Conservation (phyloP, 1,140 invertebrate genomes). For the Drosophila seguyi region DNA sequence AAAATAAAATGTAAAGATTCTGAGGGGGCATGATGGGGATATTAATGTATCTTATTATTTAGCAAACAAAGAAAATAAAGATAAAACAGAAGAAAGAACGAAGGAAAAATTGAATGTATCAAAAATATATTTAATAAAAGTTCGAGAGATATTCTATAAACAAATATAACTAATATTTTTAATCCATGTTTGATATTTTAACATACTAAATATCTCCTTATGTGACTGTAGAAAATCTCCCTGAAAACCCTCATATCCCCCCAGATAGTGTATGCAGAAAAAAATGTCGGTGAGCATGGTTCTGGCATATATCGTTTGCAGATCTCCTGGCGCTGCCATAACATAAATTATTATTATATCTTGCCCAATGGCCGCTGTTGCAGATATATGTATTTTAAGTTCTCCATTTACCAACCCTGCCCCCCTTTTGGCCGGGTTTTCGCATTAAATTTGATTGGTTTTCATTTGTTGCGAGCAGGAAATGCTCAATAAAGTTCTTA, state of each 20-base stretch:
- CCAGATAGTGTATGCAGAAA: slow-evolving; percentile 6
- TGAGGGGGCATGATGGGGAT: no score
- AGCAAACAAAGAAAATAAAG: no score
- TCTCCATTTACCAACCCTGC: slow-evolving; percentile 27
- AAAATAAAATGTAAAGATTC: not conserved
- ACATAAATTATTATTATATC: slow-evolving; percentile 80
- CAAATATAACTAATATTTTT: no score
- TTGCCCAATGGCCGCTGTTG: slow-evolving; percentile 46
- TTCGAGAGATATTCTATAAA: not conserved
- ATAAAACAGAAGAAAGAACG: no score
- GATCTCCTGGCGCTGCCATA: slow-evolving; percentile 66
- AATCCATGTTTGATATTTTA: not conserved
- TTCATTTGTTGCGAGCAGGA: slow-evolving; percentile 56
- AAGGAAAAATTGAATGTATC: no score
- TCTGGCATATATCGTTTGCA: slow-evolving; percentile 69
- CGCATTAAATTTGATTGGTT: slow-evolving; percentile 68
- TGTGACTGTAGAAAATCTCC: not conserved
- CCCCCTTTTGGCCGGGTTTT: not conserved
- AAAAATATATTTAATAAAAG: no score
- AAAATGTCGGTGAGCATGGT: slow-evolving; percentile 12
- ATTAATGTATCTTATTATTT: not conserved
- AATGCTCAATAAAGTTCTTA: slow-evolving; percentile 63
- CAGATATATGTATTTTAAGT: slow-evolving; percentile 36
- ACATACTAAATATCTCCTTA: no score
- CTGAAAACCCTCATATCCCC: not conserved